Evolutionary conservation across 2,113 vertebrate species (phyloP), one percentile per base, ranked within the genome.

Genomic region (Rhipidura dahli): DNA sequence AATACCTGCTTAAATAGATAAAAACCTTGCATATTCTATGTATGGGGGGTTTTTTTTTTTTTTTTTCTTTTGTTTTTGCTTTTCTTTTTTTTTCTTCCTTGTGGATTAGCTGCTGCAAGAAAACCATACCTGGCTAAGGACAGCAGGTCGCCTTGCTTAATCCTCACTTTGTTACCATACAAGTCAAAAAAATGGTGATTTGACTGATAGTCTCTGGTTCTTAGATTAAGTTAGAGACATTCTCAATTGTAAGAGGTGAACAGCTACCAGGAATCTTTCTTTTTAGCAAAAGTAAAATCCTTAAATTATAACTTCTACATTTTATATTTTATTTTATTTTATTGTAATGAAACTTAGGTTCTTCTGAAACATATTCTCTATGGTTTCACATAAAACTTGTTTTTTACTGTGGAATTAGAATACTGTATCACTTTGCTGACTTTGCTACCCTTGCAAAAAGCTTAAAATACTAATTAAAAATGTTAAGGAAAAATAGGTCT

Each of bases 391-490:
- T 24, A 68, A 78, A 82, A 16, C 2, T 10, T 31, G 2, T 22
- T 70, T 31, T 85, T 95, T 91, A 68, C 6, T 49, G 15, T 84
- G 68, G n/a, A 68, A 71, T 39, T 79, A 85, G 31, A 66, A 56
- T 31, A 44, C 5, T 30, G 15, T 19, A 35, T 70, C 42, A 53
- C 31, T 77, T 47, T 57, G 3, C 39, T 82, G 30, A 50, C 47
- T 91, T 72, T 78, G 30, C 42, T 91, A 75, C 1, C 12, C 7
- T 27, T 59, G 18, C 30, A 87, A 66, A 40, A 15, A 40, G 50
- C 19, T 84, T 79, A 40, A 7, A 47, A 30, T 16, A 33, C 5
- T 57, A 53, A 81, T 82, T 65, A 73, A 85, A 83, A 72, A 3
- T 37, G 50, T 71, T 83, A 72, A 64, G 2, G 12, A 40, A 72